Evolutionary conservation across 2,113 vertebrate species (phyloP), one percentile per base, ranked within the genome.

Genomic region (Peromyscus maniculatus): DNA sequence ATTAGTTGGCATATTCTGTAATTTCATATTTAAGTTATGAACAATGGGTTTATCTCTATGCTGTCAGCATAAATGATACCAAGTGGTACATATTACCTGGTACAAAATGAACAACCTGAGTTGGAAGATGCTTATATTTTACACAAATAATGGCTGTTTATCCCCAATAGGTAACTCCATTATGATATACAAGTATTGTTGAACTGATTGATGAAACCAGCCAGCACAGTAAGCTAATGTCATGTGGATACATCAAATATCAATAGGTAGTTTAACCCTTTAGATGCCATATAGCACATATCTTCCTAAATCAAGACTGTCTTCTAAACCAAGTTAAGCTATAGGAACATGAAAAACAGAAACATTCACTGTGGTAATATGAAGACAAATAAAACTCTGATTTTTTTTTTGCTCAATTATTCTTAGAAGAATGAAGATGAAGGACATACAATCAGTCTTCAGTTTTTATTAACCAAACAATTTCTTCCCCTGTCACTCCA

Each of bases 11-110:
- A 7, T 33, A 69, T 46, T 8, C 8, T 67, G 17, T 49, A 89
- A 77, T 28, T 66, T 74, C 52, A 71, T 2, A 28, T 86, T 17
- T 36, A 43, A 86, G 7, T 80, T 95, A 62, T 86, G 88, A 96
- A 57, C 19, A 12, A 55, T 24, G 6, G 11, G 5, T 4, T 91
- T 3, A 62, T 80, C 64, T 46, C 4, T 33, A 15, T 3, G 0
- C 31, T 84, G 12, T 84, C 4, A 74, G 13, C 10, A 94, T 36
- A 59, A 0, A 1, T 28, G 2, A 11, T 69, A 55, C 9, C 94
- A 67, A 79, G 62, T 22, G 4, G 16, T 26, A n/a, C 7, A 71
- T 71, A 71, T 7, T 17, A 19, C 33, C 67, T 71, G 69, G 6
- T 71, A 46, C 59, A 26, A 79, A 87, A n/a, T n/a, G 7, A 52